Evolutionary conservation across 1,140 invertebrate species (phyloP).

Genomic region (Oreohelix idahoensis): DNA sequence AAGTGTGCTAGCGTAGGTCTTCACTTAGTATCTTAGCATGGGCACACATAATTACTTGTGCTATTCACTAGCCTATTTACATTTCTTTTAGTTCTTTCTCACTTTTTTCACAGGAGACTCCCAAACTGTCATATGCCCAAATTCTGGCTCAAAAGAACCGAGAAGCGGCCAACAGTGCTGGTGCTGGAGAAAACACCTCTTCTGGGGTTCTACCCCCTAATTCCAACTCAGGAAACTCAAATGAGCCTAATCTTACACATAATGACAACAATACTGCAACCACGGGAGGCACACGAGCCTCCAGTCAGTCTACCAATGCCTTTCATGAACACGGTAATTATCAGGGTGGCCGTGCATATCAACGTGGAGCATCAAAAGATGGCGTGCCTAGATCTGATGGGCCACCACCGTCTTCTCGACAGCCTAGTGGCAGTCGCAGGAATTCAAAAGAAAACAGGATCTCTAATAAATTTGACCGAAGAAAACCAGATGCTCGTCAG

Average conservation of each 20-base stretch:
- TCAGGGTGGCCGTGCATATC: constrained; percentile 17
- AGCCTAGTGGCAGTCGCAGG: constrained; percentile 5
- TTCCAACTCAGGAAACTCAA: not conserved
- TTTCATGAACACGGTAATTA: constrained; percentile 19
- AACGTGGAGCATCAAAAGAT: constrained; percentile 25
- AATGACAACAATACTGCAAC: not conserved
- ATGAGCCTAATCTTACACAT: not conserved
- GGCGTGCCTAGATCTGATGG: not conserved
- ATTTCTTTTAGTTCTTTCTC: not conserved
- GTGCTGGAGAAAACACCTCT: not conserved
- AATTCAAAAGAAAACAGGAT: constrained; percentile 28
- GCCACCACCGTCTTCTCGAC: constrained; percentile 13
- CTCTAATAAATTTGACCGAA: constrained; percentile 21
- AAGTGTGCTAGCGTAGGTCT: too few relatives aligned
- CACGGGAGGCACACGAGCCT: not conserved
- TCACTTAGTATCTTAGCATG: too few relatives aligned
- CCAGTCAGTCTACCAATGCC: not conserved
- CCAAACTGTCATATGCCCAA: constrained; percentile 25
- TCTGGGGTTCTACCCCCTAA: not conserved
- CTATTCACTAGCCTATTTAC: too few relatives aligned
- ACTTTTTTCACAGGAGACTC: constrained; percentile 18
- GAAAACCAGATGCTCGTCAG: constrained; percentile 13
- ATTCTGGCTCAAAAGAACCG: constrained; percentile 28
- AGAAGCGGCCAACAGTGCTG: not conserved
- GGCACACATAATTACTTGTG: too few relatives aligned